Evolutionary conservation across 2,797 vertebrate genomes (phyloP), one percentile per base, ranked within the genome.

Genomic region (Amazona finschi): DNA sequence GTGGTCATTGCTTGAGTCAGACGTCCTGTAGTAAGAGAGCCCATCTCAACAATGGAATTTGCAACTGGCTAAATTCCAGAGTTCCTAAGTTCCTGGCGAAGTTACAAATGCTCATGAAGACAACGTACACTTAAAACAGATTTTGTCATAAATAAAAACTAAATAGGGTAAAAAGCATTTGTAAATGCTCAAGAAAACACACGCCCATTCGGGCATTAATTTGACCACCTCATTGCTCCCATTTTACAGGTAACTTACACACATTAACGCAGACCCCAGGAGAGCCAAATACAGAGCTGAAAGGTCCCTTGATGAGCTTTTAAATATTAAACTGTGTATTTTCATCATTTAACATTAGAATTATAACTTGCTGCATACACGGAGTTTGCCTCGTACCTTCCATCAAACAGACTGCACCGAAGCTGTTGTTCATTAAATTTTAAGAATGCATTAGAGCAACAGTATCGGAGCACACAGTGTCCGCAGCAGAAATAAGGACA

Each of bases 401-500:
- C 25, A 38, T 64, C 9, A 46, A 12, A 12, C n/a, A 50, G 71
- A 61, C 2, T 5, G 30, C 89, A 93, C n/a, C 4, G 30, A 7
- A 52, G 8, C 25, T 13, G 41, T 60, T 46, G 38, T 41, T 41
- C 39, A 16, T 69, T 52, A 43, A 66, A 64, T 80, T 36, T 87
- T 11, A 87, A 50, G 7, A 31, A 2, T 0, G 0, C 4, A 5
- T 77, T 6, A 20, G 85, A 95, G 65, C 87, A 96, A 41, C 90
- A 96, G 52, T 67, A 93, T 24, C 0, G 22, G 50, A 3, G 6
- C 2, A 5, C 4, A 39, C 84, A 69, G 12, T n/a, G 21, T 57
- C 87, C 87, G 64, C 94, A 95, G 87, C 93, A 94, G 75, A 91
- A 95, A 21, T 10, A 1, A 27, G 60, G 82, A 64, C 82, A 91